Evolutionary conservation across 2,797 vertebrate species (phyloP), one percentile per base, ranked within the genome.

Genomic region (Anas acuta): DNA sequence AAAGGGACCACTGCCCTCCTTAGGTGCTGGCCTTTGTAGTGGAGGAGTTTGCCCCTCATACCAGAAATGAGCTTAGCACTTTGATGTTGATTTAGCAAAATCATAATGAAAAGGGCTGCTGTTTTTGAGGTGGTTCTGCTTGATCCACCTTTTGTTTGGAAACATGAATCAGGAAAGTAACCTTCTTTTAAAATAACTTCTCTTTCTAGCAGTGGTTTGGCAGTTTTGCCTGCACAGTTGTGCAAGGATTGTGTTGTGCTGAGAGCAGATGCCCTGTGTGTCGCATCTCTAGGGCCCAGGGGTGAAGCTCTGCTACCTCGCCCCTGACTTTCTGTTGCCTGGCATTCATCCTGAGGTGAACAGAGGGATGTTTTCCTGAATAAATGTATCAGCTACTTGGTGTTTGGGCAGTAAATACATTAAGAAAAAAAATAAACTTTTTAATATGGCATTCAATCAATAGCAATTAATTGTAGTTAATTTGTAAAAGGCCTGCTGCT

Each of bases 191-290:
- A 85, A 81, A 54, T 66, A 58, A 22, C 26, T 80, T 75, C 3
- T 32, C 1, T 86, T 82, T 16, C 6, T 35, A 86, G 35, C 41
- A 75, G 37, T 54, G 71, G 7, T 16, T 57, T 84, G 62, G 18
- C 39, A 60, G n/a, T 67, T 4, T 0, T 22, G 49, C 25, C 32
- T 56, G 7, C 54, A 33, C 60, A 9, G 22, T 57, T 61, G 47
- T 69, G 30, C 39, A n/a, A 28, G 32, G 26, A 6, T 8, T 72
- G 13, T 78, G 6, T 22, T 82, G 25, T 0, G 6, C 3, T 60
- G 30, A 11, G 21, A 56, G 11, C 37, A n/a, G 35, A 79, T 5
- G 0, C 2, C 37, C 41, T 0, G 1, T 7, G 26, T 0, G 1
- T 45, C 14, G 4, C 23, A 53, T 53, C 26, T 76, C n/a, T n/a